A percentile compares a stretch with the other conserved stretches of the same genome.
phyloP scores from a whole-genome alignment of 2,797 vertebrate species.

The Margarornis squamiger region DNA sequence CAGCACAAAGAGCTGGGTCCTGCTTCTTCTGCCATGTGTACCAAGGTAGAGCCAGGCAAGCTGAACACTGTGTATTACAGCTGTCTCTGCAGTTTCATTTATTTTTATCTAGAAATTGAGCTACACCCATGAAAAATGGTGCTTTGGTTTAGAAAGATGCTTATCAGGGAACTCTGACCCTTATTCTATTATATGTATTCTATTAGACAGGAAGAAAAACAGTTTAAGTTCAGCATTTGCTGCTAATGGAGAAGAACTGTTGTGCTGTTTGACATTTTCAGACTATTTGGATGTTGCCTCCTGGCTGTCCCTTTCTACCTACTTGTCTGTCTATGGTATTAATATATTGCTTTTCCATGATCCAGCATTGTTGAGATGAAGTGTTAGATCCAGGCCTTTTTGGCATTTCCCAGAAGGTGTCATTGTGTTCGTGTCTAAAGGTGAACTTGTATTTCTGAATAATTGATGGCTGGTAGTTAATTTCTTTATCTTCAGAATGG shows the following conservation, averaged over 20 bases:
- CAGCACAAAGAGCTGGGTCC: background rate
- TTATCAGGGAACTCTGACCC: background rate
- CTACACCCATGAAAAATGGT: background rate
- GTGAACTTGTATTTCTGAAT: conserved; percentile 74
- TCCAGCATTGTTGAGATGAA: background rate
- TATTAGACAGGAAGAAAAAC: background rate
- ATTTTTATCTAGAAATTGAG: background rate
- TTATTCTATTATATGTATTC: background rate
- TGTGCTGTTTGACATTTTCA: background rate
- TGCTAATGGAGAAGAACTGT: background rate
- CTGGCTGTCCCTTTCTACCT: conserved; percentile 39
- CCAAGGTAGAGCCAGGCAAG: background rate
- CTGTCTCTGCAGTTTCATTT: background rate
- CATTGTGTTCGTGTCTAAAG: conserved; percentile 58
- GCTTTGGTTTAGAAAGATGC: background rate
- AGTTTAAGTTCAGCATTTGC: background rate
- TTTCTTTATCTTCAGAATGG: conserved; percentile 59
- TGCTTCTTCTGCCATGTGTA: background rate
- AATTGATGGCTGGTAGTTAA: conserved; percentile 70
- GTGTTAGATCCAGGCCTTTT: background rate
- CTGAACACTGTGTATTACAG: background rate
- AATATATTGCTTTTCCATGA: conserved; percentile 22
- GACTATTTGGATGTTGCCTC: background rate
- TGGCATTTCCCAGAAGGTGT: background rate
- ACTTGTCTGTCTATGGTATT: background rate